Base-by-base conservation (phyloP, 2,113 vertebrate genomes). In the Embiotoca jacksoni region DNA sequence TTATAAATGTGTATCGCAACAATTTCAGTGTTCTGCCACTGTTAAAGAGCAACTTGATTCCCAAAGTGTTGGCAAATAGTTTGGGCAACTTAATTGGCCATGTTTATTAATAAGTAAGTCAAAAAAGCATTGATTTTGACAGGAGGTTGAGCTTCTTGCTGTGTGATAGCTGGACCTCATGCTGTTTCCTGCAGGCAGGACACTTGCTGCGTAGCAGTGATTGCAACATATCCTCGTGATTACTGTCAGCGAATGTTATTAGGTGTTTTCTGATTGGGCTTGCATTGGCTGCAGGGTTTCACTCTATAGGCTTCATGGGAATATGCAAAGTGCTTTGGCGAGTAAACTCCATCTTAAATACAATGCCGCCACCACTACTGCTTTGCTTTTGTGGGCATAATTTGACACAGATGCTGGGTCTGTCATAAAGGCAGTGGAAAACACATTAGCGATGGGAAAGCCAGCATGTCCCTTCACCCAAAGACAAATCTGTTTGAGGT, bases 151-250 rank as follows among this genome's bases (percentile, higher is more conserved):
- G 75, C 77, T 46, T 57, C 87, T 82, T 65, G 81, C 92, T 88
- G 90, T 75, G 88, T 61, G 67, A 89, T 88, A 87, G 84, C 90
- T 78, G 16, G 86, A 67, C 80, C 75, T 75, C 91, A 83, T 50
- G 89, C 89, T 85, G 93, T 55, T 92, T 86, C 60, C 55, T 87
- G 88, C 37, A 80, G 86, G 89, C 83, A 90, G 91, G 85, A 81
- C 90, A 86, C 92, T 90, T 41, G 89, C 92, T 93, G 92, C 67
- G 92, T 83, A 81, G 84, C 89, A 92, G 91, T 93, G 92, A 93
- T 93, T 93, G 92, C 91, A 92, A 90, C 89, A 91, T 89, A 92
- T 92, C 91, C 89, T 83, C 88, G 88, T 93, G 92, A 93, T 93
- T 93, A 92, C 89, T 86, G 88, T 91, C 91, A 89, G 81, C 79